A percentile compares a stretch with the other conserved stretches of the same genome.
These are phyloP conservation scores for Calliopsis andreniformis DNA, from an alignment of 1,140 invertebrate genomes.

Conservation along the genomic window DNA sequence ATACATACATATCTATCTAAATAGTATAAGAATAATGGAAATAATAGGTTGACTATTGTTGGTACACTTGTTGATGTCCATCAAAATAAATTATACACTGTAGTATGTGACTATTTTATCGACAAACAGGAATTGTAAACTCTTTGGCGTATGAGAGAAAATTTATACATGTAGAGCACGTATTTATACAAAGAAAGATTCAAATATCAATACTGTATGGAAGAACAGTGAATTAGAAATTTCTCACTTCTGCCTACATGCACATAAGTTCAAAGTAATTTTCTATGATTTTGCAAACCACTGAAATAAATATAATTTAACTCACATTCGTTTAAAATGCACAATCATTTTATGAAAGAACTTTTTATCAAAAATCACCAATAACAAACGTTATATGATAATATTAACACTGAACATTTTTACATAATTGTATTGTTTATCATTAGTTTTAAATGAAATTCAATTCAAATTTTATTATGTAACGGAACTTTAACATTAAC, in stretches of 20 bases:
- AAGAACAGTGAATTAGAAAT: slow-evolving; percentile 18
- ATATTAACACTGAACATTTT: slow-evolving; percentile 11
- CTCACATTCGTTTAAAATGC: neutral
- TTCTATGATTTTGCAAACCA: neutral
- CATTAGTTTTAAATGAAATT: neutral
- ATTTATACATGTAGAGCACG: slow-evolving; percentile 24
- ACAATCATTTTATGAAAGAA: slow-evolving; percentile 7
- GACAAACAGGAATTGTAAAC: slow-evolving; percentile 16
- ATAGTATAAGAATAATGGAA: neutral
- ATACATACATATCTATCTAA: slow-evolving; percentile 25
- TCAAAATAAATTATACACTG: slow-evolving; percentile 3
- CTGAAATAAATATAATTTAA: slow-evolving; percentile 6
- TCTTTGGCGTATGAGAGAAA: neutral
- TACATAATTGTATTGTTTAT: slow-evolving; percentile 15
- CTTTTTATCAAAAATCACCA: slow-evolving; percentile 7
- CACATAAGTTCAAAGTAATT: slow-evolving; percentile 15
- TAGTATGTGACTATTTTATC: slow-evolving; percentile 1
- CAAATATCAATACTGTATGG: slow-evolving; percentile 29
- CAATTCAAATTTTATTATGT: slow-evolving; percentile 1
- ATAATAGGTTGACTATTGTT: slow-evolving; percentile 14
- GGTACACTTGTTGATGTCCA: neutral
- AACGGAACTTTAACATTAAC: neutral
- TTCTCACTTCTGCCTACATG: slow-evolving; percentile 15
- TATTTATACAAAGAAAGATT: slow-evolving; percentile 27
- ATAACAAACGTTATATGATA: slow-evolving; percentile 14